phyloP scores from a whole-genome alignment of 92 coral and sea anemone species.

The Diadumene lineata region DNA sequence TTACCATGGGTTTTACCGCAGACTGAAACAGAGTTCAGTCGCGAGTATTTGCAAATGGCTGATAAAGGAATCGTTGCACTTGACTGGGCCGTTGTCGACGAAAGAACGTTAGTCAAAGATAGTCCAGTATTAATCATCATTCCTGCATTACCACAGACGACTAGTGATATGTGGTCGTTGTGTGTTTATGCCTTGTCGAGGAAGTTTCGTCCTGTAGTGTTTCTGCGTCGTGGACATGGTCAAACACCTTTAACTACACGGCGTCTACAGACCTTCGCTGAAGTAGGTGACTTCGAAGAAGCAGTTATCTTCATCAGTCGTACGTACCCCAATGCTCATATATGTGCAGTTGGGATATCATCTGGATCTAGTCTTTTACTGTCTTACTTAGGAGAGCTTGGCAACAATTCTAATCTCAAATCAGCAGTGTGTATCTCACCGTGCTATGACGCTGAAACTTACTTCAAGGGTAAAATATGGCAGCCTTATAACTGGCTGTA shows the following conservation, averaged over 20 bases:
- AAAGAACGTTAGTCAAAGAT: slow-evolving; percentile 52
- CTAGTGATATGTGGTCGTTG: slow-evolving; percentile 60
- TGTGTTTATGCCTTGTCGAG: slow-evolving; percentile 60
- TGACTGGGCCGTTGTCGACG: slow-evolving; percentile 81
- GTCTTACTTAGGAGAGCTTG: slow-evolving; percentile 83
- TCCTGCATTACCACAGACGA: slow-evolving; percentile 77
- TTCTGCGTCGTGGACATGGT: slow-evolving; percentile 97
- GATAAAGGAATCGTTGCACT: slow-evolving; percentile 91
- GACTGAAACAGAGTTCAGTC: slow-evolving; percentile 66
- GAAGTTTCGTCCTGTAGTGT: slow-evolving; percentile 91
- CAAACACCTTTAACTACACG: slow-evolving; percentile 77
- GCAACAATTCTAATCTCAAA: slow-evolving; percentile 46
- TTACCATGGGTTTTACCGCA: slow-evolving; percentile 74
- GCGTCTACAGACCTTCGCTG: slow-evolving; percentile 85
- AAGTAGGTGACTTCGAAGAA: slow-evolving; percentile 83
- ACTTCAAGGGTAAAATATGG: slow-evolving; percentile 61
- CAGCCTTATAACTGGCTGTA: slow-evolving; percentile 86
- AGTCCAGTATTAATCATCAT: slow-evolving; percentile 83
- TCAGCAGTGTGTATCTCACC: slow-evolving; percentile 96
- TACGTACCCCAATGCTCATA: slow-evolving; percentile 83
- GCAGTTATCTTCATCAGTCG: slow-evolving; percentile 73
- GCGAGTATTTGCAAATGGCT: slow-evolving; percentile 91
- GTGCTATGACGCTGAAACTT: slow-evolving; percentile 80
- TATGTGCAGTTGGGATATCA: slow-evolving; percentile 81
- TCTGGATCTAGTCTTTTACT: slow-evolving; percentile 82